phyloP scores from a whole-genome alignment of 2,113 vertebrate species.

The Odobenus rosmarus region DNA sequence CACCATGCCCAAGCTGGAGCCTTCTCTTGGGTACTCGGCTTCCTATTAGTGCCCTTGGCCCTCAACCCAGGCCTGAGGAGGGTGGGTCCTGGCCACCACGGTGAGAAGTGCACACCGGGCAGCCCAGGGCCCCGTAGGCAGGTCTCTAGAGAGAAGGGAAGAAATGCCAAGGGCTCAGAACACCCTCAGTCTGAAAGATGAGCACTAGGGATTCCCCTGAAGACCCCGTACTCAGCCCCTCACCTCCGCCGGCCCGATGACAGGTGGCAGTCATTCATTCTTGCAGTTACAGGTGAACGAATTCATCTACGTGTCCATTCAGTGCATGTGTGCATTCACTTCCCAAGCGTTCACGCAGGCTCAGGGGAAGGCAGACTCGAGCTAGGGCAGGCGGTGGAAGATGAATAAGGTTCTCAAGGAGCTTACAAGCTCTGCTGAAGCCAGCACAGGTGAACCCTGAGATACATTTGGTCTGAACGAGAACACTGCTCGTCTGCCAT shows the following conservation, averaged over 20 bases:
- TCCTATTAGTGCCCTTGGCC: neutral
- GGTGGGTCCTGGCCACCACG: neutral
- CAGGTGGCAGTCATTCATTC: neutral
- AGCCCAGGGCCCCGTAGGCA: neutral
- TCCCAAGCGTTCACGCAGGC: neutral
- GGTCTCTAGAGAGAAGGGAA: neutral
- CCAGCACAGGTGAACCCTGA: neutral
- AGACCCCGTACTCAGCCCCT: neutral
- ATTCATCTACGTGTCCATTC: rapidly evolving
- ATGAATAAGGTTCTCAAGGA: too few relatives aligned
- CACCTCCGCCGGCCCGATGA: neutral
- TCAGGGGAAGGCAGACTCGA: neutral
- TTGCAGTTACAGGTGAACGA: neutral
- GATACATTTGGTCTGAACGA: neutral
- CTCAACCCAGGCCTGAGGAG: neutral
- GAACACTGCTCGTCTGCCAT: neutral
- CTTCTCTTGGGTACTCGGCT: neutral
- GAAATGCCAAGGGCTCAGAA: neutral
- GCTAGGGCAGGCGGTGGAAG: neutral
- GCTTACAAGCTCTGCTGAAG: neutral
- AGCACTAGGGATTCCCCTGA: neutral
- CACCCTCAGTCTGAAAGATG: neutral
- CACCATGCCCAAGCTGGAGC: neutral
- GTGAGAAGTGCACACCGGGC: neutral
- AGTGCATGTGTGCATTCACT: rapidly evolving